Evolutionary conservation across 2,888 invertebrate species (phyloP).

Genomic region (Hemistola chrysoprasaria): DNA sequence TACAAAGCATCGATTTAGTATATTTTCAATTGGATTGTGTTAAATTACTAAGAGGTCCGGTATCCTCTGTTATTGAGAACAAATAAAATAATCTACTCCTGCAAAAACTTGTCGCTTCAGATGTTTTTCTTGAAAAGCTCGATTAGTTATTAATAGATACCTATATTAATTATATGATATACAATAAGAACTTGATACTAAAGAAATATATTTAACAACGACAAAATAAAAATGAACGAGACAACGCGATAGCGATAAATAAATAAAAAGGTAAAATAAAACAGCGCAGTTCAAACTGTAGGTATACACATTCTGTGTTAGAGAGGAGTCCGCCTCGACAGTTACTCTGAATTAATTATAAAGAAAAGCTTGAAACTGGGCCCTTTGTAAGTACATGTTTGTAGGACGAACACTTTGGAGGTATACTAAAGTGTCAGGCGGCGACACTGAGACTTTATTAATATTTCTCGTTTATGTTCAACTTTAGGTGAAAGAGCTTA

Average conservation of each 20-base stretch:
- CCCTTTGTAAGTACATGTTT: constrained; percentile 31
- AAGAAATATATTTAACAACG: no score
- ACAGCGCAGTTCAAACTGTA: constrained; percentile 23
- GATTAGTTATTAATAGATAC: no score
- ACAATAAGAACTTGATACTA: no score
- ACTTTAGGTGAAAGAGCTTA: constrained; percentile 45
- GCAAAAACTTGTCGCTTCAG: no score
- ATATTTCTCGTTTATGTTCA: constrained; percentile 47
- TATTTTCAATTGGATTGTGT: no score
- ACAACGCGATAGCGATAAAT: constrained; percentile 10
- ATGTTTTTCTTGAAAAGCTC: no score
- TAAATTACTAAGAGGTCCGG: no score
- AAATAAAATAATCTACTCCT: no score
- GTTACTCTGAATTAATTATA: constrained; percentile 54
- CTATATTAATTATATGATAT: no score
- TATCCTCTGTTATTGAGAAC: no score
- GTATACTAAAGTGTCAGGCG: constrained; percentile 25
- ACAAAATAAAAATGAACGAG: no score
- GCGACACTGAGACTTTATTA: constrained; percentile 43
- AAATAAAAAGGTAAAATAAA: constrained; percentile 25
- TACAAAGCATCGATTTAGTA: no score
- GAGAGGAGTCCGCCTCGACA: constrained; percentile 31
- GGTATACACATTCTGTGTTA: constrained; percentile 23
- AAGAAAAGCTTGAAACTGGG: constrained; percentile 43
- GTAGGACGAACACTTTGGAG: constrained; percentile 23